Evolutionary conservation across 2,113 vertebrate genomes (phyloP), one percentile per base, ranked within the genome.

Genomic region (Pteronura brasiliensis): DNA sequence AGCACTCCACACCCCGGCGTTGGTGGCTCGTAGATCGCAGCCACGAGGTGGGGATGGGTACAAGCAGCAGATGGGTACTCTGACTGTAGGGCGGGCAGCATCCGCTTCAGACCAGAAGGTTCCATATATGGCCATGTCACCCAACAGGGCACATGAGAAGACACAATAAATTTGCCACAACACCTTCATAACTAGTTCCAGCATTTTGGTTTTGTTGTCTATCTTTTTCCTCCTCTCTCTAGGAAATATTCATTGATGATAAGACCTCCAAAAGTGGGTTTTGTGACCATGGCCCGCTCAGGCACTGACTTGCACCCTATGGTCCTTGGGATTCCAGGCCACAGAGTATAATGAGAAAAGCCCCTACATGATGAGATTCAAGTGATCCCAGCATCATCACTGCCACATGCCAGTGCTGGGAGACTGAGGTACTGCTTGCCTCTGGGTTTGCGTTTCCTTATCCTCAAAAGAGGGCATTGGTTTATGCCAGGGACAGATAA

Each of bases 71-170:
- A 34, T 23, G 36, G 2, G 7, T 31, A 5, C 77, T 27, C 47
- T 23, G 9, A 83, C 23, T 1, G 0, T n/a, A 71, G 71, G 21
- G 2, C 1, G 3, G 0, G 0, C 0, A 6, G 8, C 0, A 6
- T 49, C 85, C 3, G 11, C 6, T 52, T 59, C 77, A 74, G 27
- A 76, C 18, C 13, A 10, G 18, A 29, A 84, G 52, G 18, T 13
- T 15, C 34, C 13, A 7, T 14, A 31, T 6, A 31, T 8, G 36
- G 31, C 25, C 20, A n/a, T 13, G 11, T 44, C 31, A 61, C 25
- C 86, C 2, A 61, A 47, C 6, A 59, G 20, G 65, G 2, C 3
- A 3, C 6, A 1, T 1, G 1, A 12, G 42, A 10, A 23, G 4
- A 7, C 3, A 2, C 61, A 57, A 61, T 39, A 14, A 59, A 9